Percentiles rank a stretch among this genome's conserved stretches.
These are phyloP conservation scores for Spilogale gracilis DNA, from an alignment of 2,113 vertebrate genomes.

Conservation along the genomic window DNA sequence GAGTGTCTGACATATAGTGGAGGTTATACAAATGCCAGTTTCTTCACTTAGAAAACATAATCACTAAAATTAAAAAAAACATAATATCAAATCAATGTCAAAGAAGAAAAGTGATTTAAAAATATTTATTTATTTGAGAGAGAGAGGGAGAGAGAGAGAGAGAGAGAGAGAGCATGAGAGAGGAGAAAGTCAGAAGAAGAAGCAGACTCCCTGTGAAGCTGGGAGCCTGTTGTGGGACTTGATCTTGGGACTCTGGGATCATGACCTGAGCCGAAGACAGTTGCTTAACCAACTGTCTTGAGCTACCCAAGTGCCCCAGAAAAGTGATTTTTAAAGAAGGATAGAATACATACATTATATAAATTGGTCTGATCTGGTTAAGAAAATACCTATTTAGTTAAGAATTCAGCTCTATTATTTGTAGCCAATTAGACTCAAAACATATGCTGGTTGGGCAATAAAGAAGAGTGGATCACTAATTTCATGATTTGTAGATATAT, in stretches of 20 bases:
- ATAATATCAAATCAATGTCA: not conserved
- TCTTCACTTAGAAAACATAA: slow-evolving; percentile 38
- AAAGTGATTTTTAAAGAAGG: not conserved
- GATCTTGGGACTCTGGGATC: no score
- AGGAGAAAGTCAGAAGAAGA: no score
- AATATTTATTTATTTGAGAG: no score
- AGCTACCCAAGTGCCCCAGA: not conserved
- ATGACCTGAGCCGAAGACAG: no score
- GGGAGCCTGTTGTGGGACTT: no score
- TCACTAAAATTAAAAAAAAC: not conserved
- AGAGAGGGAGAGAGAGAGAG: no score
- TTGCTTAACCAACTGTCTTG: no score
- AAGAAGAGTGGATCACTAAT: slow-evolving; percentile 9
- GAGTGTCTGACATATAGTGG: not conserved
- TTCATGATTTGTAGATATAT: slow-evolving; percentile 2
- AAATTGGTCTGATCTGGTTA: slow-evolving; percentile 35
- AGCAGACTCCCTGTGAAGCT: no score
- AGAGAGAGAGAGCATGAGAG: no score
- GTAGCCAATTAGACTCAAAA: slow-evolving; percentile 29
- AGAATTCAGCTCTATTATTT: slow-evolving; percentile 52
- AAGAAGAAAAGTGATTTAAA: not conserved
- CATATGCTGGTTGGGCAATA: not conserved
- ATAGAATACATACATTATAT: not conserved
- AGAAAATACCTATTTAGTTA: slow-evolving; percentile 16
- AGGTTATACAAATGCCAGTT: not conserved